These are phyloP conservation scores for Amblyraja radiata DNA, from an alignment of 2,797 vertebrate species.

Conservation along the genomic window DNA sequence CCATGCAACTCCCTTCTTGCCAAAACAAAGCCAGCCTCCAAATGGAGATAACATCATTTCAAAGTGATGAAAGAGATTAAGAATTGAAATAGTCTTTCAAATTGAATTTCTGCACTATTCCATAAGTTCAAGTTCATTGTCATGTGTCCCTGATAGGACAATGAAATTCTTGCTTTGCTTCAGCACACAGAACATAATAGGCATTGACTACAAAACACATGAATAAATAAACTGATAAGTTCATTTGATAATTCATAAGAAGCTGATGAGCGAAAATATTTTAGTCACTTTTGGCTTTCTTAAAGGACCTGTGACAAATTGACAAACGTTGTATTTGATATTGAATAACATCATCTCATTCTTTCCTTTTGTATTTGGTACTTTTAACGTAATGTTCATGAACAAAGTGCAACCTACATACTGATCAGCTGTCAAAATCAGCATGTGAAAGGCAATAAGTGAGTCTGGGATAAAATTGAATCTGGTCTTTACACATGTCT, in stretches of 20 bases:
- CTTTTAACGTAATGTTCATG: not conserved
- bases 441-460: not conserved
- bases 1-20: not conserved
- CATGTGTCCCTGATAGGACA: no score
- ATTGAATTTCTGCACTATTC: not conserved
- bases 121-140: no score
- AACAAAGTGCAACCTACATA: not conserved
- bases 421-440: not conserved
- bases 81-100: not conserved
- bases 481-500: not conserved
- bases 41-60: not conserved
- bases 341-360: no score
- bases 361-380: not conserved
- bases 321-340: not conserved
- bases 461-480: not conserved
- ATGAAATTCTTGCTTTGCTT: no score
- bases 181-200: no score
- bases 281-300: not conserved
- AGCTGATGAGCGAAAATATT: not conserved
- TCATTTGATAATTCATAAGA: no score
- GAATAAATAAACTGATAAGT: no score
- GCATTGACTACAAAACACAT: no score
- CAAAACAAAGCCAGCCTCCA: not conserved
- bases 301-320: not conserved
- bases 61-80: not conserved